Percentiles rank a stretch among this genome's conserved stretches.
phyloP scores from a whole-genome alignment of 2,113 vertebrate genomes.

The Geococcyx californianus region DNA sequence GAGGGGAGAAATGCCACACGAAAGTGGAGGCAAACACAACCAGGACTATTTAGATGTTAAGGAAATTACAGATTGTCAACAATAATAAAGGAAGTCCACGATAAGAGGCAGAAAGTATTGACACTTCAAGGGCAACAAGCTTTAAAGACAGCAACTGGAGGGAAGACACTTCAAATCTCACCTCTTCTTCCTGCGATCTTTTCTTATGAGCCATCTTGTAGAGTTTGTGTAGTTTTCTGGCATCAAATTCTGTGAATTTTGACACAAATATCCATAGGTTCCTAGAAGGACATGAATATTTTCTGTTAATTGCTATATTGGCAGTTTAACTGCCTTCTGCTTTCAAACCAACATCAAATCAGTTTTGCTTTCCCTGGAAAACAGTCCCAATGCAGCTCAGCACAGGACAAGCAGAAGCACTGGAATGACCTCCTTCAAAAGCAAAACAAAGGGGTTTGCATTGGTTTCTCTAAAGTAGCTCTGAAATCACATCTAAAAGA shows the following conservation, averaged over 20 bases:
- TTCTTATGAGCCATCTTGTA: constrained; percentile 99
- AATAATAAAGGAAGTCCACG: neutral
- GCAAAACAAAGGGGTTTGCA: neutral
- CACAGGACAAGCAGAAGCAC: neutral
- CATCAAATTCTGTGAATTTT: constrained; percentile 98
- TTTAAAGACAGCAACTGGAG: neutral
- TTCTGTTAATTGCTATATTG: neutral
- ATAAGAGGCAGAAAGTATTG: neutral
- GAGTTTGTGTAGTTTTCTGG: constrained; percentile 94
- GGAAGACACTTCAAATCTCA: constrained; percentile 44
- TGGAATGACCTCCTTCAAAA: neutral
- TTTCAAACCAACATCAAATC: neutral
- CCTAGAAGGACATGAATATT: constrained; percentile 69
- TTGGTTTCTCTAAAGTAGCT: neutral
- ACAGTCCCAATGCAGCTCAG: neutral
- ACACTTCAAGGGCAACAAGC: neutral
- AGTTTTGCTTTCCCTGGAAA: neutral
- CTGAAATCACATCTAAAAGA: neutral
- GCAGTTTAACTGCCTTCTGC: neutral
- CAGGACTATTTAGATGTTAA: neutral
- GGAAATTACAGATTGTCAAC: neutral
- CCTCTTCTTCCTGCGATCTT: constrained; percentile 94
- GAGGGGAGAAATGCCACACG: neutral
- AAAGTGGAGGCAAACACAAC: neutral
- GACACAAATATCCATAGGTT: constrained; percentile 99